Base-by-base conservation (phyloP, 2,113 vertebrate species). In the Triplophysa rosa region DNA sequence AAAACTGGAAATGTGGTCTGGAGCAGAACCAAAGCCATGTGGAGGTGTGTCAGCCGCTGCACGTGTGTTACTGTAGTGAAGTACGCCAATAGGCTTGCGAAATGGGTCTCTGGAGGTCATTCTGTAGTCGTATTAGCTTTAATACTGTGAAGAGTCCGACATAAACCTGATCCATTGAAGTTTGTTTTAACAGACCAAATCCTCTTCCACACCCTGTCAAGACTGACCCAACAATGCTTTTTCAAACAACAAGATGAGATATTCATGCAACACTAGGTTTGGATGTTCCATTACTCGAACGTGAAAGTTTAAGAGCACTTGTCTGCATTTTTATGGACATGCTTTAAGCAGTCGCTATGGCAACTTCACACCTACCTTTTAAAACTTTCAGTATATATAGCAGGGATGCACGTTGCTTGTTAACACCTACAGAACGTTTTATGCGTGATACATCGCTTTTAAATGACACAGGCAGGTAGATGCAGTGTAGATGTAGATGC, bases 351-450 rank as follows among this genome's bases (percentile, higher is more conserved):
- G 37, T 73, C 11, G 12, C 71, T 11, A 62, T 74, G 71, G 71
- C 40, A 74, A 74, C 71, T 74, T 74, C 71, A 76, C 73, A 76
- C 73, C 73, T 74, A 76, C 73, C 45, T 76, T 76, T 76, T 14
- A 14, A 64, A 75, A 62, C 59, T 75, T 75, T 75, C 42, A 64
- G 42, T 64, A 73, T 73, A 73, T 73, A 73, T 73, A 73, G 54
- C 54, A n/a, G 0, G 70, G 56, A 73, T 70, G 67, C 47, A 37
- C 37, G 58, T 73, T 24, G 72, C 26, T 62, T 76, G 59, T 76
- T 64, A 52, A 76, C 73, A 76, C 62, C 73, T 76, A 76, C 73
- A 64, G n/a, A 37, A 62, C 1, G 26, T 65, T 63, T 23, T 21
- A 76, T 76, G 26, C 24, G 49, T 17, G 21, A n/a, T 47, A 29